Evolutionary conservation across 2,888 invertebrate species (phyloP).

Genomic region (Aporophyla lueneburgensis): DNA sequence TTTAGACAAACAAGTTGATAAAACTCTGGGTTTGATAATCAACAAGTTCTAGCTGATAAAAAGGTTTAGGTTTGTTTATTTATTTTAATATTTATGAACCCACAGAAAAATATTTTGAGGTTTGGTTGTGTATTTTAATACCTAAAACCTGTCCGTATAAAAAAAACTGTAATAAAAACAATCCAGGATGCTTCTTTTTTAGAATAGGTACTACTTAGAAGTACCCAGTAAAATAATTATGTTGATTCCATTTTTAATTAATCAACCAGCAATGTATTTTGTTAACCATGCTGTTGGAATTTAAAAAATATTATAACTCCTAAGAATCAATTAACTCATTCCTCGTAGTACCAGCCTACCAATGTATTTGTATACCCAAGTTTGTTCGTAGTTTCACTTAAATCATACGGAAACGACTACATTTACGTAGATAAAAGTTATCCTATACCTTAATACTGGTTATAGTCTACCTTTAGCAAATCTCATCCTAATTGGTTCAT

Average conservation of each 20-base stretch:
- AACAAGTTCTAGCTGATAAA: neutral
- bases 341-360: no score
- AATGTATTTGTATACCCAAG: neutral
- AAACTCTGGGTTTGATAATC: neutral
- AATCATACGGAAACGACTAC: neutral
- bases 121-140: neutral
- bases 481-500: no score
- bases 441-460: no score
- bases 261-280: neutral
- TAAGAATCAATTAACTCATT: neutral
- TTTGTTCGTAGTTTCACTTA: neutral
- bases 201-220: neutral
- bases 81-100: neutral
- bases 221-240: neutral
- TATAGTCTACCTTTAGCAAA: no score
- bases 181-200: neutral
- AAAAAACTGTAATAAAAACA: no score
- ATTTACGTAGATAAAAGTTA: no score
- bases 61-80: neutral
- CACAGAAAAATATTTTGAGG: neutral
- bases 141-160: neutral
- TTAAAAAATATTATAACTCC: neutral
- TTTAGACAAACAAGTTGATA: neutral
- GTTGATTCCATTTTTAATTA: neutral
- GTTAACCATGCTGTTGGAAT: neutral